Conservation (phyloP, 2,888 invertebrate species). For the Watsonalla cultraria region DNA sequence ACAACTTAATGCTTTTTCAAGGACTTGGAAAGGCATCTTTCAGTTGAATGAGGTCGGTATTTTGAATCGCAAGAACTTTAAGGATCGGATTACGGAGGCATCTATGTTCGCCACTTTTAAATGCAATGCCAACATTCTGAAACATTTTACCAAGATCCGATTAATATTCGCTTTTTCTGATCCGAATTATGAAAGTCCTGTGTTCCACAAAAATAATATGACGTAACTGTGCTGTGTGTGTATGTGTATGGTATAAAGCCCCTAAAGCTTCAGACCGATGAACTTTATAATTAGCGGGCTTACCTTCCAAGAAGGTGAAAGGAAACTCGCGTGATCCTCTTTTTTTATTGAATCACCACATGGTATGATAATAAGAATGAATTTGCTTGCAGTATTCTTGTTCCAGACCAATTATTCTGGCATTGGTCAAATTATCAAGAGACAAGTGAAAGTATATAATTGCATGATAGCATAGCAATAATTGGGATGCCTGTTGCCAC, state of each 20-base stretch:
- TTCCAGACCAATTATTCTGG: conserved; percentile 56
- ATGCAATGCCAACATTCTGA: too few relatives aligned
- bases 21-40: not conserved
- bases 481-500: conserved; percentile 15
- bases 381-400: conserved; percentile 48
- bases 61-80: too few relatives aligned
- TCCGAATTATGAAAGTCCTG: too few relatives aligned
- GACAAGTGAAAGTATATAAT: conserved; percentile 65
- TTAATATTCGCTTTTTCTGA: too few relatives aligned
- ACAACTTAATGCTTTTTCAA: not conserved
- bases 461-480: conserved; percentile 32
- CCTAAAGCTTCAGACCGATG: conserved; percentile 46
- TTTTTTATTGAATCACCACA: conserved; percentile 44
- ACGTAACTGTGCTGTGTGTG: not conserved
- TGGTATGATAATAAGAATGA: conserved; percentile 58
- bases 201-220: too few relatives aligned
- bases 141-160: too few relatives aligned
- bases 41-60: not conserved
- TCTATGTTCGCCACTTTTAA: too few relatives aligned
- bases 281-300: conserved; percentile 53
- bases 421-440: conserved; percentile 42
- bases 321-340: conserved; percentile 51
- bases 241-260: conserved; percentile 2
- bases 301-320: conserved; percentile 56
- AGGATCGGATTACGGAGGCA: too few relatives aligned